These are phyloP conservation scores for Micrasema longulum DNA, from an alignment of 1,140 invertebrate genomes.

Conservation along the genomic window DNA sequence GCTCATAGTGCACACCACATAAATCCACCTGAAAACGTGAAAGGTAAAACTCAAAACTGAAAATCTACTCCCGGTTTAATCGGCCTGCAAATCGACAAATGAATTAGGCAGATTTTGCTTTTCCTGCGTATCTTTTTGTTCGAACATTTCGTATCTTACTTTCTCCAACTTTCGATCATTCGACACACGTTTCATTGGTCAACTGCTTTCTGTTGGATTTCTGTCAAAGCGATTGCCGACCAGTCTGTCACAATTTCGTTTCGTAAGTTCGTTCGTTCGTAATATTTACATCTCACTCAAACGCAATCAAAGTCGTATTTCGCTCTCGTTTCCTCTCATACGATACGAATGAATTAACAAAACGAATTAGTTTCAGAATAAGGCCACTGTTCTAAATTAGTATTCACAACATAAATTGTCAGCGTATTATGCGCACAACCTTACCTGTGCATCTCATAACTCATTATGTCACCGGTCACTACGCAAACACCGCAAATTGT, in stretches of 20 bases:
- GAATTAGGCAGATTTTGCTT: neutral
- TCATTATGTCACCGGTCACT: no score
- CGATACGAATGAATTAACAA: no score
- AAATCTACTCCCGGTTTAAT: no score
- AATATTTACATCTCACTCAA: no score
- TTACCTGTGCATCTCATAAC: no score
- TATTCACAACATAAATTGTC: conserved; percentile 6
- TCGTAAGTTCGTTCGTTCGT: no score
- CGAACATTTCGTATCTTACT: neutral
- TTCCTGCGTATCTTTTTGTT: neutral
- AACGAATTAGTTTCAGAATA: no score
- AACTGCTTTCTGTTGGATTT: conserved; percentile 14
- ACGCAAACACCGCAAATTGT: no score
- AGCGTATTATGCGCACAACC: neutral
- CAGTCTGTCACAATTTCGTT: no score
- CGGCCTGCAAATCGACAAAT: neutral
- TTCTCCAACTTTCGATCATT: conserved; percentile 16
- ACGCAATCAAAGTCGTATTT: no score
- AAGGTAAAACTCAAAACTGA: no score
- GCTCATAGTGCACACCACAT: neutral
- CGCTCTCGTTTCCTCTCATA: no score
- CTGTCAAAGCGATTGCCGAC: conserved; percentile 17
- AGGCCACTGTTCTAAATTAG: neutral
- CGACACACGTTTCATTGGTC: conserved; percentile 19
- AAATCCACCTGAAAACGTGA: neutral